phyloP scores from a whole-genome alignment of 2,113 vertebrate genomes.

The Passer domesticus region DNA sequence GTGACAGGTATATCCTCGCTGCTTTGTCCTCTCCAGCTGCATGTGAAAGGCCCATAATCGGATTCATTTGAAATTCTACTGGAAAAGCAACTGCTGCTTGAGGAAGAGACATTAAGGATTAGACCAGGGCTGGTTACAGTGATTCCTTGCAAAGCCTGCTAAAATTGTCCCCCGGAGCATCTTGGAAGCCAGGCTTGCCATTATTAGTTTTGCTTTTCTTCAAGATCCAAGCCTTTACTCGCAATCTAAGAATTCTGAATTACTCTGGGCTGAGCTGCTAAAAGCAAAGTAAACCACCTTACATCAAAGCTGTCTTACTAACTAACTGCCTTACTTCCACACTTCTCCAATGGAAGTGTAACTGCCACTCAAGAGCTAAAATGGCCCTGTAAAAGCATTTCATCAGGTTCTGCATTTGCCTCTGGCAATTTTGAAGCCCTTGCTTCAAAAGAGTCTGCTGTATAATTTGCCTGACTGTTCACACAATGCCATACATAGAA shows the following conservation, averaged over 20 bases:
- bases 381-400: neutral
- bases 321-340: neutral
- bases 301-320: slow-evolving; percentile 3
- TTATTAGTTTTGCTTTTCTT: slow-evolving; percentile 8
- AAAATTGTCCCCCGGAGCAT: neutral
- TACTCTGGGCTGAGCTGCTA: neutral
- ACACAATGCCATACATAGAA: neutral
- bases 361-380: slow-evolving; percentile 1
- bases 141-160: neutral
- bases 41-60: neutral
- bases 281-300: slow-evolving; percentile 22
- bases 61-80: neutral
- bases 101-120: neutral
- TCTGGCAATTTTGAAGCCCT: neutral
- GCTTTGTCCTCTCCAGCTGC: neutral
- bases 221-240: neutral
- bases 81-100: neutral
- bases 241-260: neutral
- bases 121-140: neutral
- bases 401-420: neutral
- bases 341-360: neutral
- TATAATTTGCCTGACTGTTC: neutral
- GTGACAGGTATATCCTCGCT: slow-evolving; percentile 81
- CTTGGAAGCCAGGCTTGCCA: neutral
- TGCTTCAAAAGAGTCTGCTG: neutral